Percentiles rank a stretch among this genome's conserved stretches.
Conservation (phyloP, 2,113 vertebrate species). For the Manacus vitellinus region DNA sequence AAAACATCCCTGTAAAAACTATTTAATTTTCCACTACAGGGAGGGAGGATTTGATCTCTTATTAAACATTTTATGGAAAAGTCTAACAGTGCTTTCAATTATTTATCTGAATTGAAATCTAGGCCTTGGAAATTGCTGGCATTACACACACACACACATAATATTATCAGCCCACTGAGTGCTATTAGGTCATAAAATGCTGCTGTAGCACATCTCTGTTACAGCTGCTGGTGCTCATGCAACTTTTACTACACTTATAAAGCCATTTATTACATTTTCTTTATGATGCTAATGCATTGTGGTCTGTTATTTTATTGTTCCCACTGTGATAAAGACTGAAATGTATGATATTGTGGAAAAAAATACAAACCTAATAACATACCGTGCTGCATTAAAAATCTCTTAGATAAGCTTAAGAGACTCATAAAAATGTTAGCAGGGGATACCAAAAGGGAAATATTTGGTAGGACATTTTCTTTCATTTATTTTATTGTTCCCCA, state of each 20-base stretch:
- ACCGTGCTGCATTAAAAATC: constrained; percentile 73
- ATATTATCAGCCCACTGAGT: constrained; percentile 77
- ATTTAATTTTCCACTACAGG: constrained; percentile 75
- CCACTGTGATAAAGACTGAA: constrained; percentile 76
- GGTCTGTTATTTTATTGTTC: constrained; percentile 81
- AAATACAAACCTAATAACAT: constrained; percentile 63
- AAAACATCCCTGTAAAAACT: constrained; percentile 74
- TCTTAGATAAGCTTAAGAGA: constrained; percentile 75
- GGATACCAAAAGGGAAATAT: constrained; percentile 68
- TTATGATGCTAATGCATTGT: constrained; percentile 79
- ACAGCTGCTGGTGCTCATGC: constrained; percentile 77
- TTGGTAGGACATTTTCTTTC: constrained; percentile 64
- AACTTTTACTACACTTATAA: constrained; percentile 83
- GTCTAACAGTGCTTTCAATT: constrained; percentile 79
- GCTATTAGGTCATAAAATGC: constrained; percentile 76
- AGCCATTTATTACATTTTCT: constrained; percentile 83
- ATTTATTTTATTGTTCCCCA: constrained; percentile 66
- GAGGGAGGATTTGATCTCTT: constrained; percentile 75
- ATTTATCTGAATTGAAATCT: constrained; percentile 78
- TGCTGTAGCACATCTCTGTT: constrained; percentile 72
- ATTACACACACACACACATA: constrained; percentile 65
- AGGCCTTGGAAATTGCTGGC: constrained; percentile 70
- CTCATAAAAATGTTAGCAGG: constrained; percentile 75
- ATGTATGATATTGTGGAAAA: constrained; percentile 71
- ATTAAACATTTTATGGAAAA: constrained; percentile 81